Base-by-base conservation (phyloP, 2,113 vertebrate species). In the Chunga burmeisteri region DNA sequence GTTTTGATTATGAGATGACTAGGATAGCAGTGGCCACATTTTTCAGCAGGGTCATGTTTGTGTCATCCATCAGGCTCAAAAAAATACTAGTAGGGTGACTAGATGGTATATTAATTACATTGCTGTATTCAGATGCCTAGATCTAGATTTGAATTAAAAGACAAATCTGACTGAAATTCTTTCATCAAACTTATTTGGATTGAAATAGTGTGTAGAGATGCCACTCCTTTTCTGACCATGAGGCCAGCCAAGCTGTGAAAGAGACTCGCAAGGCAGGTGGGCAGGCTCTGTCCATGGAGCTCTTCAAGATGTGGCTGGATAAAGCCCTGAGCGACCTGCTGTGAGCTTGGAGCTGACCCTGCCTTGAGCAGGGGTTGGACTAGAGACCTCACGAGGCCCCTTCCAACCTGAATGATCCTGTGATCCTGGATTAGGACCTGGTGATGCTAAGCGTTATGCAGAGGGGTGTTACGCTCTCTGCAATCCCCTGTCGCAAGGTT, bases 151-250 rank as follows among this genome's bases (percentile, higher is more conserved):
- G n/a, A 90, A 30, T 58, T 79, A 72, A 85, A 61, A 72, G 65
- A 53, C 32, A 42, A 65, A 44, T 77, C 50, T 87, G 61, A 47
- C 40, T 88, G 53, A 80, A 74, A 26, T 77, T 82, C 27, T 80
- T 63, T 46, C 32, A 14, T 61, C 49, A 36, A 27, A 2, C 7
- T 79, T 56, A 27, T 2, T 83, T 83, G 32, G 40, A 20, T 26
- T 16, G 47, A 42, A 59, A n/a, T 23, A 16, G 6, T 21, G 15
- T 56, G 40, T 71, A 72, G 93, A 53, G 50, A 62, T 77, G 19
- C 30, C 0, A 1, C 27, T 77, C 18, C 25, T 49, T 68, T 42
- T 21, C 16, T 87, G 18, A 13, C 20, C 0, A 0, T 0, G 3
- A 56, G 66, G 52, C 36, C 38, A 63, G 81, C 49, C 0, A 9